These are phyloP conservation scores for Agriopis leucophaearia DNA, from an alignment of 2,888 invertebrate species.

Conservation along the genomic window DNA sequence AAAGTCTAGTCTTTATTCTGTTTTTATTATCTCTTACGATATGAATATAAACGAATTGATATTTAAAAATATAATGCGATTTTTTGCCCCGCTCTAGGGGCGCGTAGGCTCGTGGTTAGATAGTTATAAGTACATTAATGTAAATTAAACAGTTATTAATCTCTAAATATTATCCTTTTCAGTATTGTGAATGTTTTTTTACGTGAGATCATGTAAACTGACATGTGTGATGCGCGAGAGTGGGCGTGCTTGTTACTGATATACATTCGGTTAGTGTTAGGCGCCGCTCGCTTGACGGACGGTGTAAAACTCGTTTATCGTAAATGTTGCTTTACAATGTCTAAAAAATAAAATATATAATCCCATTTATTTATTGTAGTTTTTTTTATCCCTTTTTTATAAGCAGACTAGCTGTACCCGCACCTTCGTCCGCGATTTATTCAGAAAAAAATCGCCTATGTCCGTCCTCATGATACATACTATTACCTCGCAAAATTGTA, in stretches of 20 bases:
- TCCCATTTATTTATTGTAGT: slow-evolving; percentile 77
- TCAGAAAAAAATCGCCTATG: too few species aligned
- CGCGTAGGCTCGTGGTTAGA: slow-evolving; percentile 82
- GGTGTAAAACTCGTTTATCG: slow-evolving; percentile 79
- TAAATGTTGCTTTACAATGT: slow-evolving; percentile 87
- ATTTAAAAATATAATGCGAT: slow-evolving; percentile 79
- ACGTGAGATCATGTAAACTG: slow-evolving; percentile 70
- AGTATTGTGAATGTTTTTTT: slow-evolving; percentile 83
- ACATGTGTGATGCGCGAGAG: slow-evolving; percentile 36
- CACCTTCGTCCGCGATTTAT: too few species aligned
- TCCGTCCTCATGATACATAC: too few species aligned
- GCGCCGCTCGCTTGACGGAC: slow-evolving; percentile 61
- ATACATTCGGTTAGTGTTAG: slow-evolving; percentile 85
- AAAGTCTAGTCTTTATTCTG: slow-evolving; percentile 87
- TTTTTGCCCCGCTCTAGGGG: slow-evolving; percentile 68
- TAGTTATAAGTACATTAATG: slow-evolving; percentile 84
- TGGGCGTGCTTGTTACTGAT: slow-evolving; percentile 74
- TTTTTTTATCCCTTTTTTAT: slow-evolving; percentile 56
- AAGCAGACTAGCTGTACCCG: too few species aligned
- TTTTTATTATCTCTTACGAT: slow-evolving; percentile 82
- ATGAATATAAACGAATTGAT: slow-evolving; percentile 83
- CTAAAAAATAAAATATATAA: slow-evolving; percentile 83
- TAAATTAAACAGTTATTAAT: slow-evolving; percentile 83
- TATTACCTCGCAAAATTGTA: too few species aligned
- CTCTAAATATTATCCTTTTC: slow-evolving; percentile 81